Evolutionary conservation across 2,113 vertebrate species (phyloP), one percentile per base, ranked within the genome.

Genomic region (Pristiophorus japonicus): DNA sequence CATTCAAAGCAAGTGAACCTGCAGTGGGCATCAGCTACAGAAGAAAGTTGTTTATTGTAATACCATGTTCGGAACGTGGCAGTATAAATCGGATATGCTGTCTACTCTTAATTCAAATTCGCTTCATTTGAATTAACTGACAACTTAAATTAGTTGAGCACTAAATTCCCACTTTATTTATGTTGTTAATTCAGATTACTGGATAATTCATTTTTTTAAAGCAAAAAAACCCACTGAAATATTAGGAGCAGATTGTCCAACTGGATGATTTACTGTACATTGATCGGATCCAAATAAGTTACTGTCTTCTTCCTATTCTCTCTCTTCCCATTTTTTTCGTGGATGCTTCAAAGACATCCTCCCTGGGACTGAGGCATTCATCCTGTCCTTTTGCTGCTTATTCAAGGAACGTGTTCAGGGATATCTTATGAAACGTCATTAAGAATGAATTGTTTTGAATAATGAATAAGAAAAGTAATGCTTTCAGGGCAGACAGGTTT

Each of bases 401-500:
- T 59, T 90, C 51, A 34, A n/a, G 51, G 27, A 62, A 90, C 30
- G 1, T 34, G 27, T 90, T 90, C 87, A 90, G 47, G 51, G 51
- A 59, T 14, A 34, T 55, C 87, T 90, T 34, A 90, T 14, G 16
- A 90, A 90, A 59, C 16, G 4, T 34, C 87, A 90, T 90, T 59
- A 88, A 90, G 51, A 59, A 34, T 62, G 87, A 90, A 90, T 90
- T 16, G 87, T 34, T 62, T 34, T 90, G 51, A 90, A 90, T 90
- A 59, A 90, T 90, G 87, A 90, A 90, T n/a, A 16, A 62, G 47
- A 14, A 30, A 90, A 34, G 87, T 90, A 59, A 59, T 55, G 87
- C 11, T 16, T 59, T 90, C 27, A 59, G 47, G 87, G 87, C 51
- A 90, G 87, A 34, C 10, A 34, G 51, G 59, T 51, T 3, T 8